Percentiles rank a stretch among this genome's conserved stretches.
Conservation (phyloP, 2,797 vertebrate species). For the Clangula hyemalis region DNA sequence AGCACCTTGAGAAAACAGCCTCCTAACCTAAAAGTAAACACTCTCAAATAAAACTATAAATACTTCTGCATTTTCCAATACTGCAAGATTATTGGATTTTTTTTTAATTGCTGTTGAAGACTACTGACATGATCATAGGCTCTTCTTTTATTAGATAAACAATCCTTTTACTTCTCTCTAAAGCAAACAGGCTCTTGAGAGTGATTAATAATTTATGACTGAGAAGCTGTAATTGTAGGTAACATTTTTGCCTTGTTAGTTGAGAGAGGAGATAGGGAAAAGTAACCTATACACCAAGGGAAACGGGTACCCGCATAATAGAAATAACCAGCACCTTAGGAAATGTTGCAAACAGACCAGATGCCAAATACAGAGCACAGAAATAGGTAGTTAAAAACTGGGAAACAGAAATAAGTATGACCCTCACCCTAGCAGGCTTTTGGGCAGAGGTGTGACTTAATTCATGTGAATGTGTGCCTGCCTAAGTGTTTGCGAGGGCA, state of each 20-base stretch:
- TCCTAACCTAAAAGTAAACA: neutral
- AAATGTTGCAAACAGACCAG: neutral
- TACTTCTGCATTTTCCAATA: neutral
- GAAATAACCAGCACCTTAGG: neutral
- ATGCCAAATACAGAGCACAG: neutral
- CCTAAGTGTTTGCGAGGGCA: neutral
- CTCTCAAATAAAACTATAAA: neutral
- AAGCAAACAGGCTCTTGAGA: neutral
- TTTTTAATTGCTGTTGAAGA: neutral
- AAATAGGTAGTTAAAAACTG: neutral
- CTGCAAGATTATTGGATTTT: neutral
- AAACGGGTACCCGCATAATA: neutral
- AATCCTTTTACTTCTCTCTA: neutral
- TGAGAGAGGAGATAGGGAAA: neutral
- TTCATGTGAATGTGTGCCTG: neutral
- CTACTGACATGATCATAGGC: neutral
- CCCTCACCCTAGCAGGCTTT: neutral
- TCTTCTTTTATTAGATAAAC: neutral
- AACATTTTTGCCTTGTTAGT: neutral
- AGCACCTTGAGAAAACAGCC: neutral
- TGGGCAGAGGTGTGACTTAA: neutral
- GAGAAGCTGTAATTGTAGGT: neutral
- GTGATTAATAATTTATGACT: neutral
- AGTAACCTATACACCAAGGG: neutral
- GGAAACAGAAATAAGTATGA: slow-evolving; percentile 11